Evolutionary conservation across 2,797 vertebrate species (phyloP), one percentile per base, ranked within the genome.

Genomic region (Masticophis lateralis): DNA sequence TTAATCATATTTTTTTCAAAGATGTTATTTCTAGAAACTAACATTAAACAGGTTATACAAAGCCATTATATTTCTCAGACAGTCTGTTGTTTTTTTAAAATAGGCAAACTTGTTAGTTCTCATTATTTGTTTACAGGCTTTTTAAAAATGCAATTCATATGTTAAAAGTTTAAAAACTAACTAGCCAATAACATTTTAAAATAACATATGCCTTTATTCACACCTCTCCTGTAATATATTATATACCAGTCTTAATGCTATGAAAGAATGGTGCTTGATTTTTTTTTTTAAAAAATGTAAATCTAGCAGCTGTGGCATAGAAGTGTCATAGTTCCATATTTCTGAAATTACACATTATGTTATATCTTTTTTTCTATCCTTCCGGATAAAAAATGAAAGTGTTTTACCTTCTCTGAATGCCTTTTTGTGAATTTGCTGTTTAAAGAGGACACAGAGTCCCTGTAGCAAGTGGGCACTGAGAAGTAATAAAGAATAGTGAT

Each of bases 241-340:
- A 32, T 55, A 59, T 9, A 27, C 32, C 60, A 79, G 69, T 28
- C 25, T 86, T 55, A 27, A 27, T 83, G 57, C 55, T 55, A 25
- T 61, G 87, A 86, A 59, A 86, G 87, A 87, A 47, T 86, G 93
- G 89, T 91, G 37, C 28, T n/a, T 93, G 90, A 66, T 87, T 91
- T 93, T 88, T 91, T 93, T 88, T 63, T 69, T 63, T 4, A 4
- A 5, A 16, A 88, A 83, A 91, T 61, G 66, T 89, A 93, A 91
- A 93, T 61, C 37, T 63, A 87, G 56, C 63, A 91, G 66, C 56
- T 88, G 90, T 37, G 14, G 56, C 60, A 91, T 61, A 83, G 86
- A 88, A 87, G 90, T 91, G 83, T 74, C 89, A 90, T 28, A 74
- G 59, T 87, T 93, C 61, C 92, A 91, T 93, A 61, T 91, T 86